phyloP scores from a whole-genome alignment of 23 tunicate genomes.

The Corella eumyota region DNA sequence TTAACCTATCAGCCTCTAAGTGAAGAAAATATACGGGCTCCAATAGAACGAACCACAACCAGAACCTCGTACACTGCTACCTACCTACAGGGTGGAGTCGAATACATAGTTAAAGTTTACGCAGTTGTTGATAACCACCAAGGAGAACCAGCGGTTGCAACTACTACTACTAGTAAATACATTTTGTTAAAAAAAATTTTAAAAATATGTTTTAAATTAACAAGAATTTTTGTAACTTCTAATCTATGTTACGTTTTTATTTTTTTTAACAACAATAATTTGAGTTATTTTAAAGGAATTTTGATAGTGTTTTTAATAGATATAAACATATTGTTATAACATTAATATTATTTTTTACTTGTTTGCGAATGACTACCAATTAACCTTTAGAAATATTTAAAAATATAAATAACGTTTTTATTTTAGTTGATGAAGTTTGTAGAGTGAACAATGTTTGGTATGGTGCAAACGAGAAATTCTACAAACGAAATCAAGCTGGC shows the following conservation, averaged over 20 bases:
- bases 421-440: constrained; percentile 60
- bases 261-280: no score
- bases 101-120: constrained; percentile 20
- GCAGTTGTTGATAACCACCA: constrained; percentile 8
- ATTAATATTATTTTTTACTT: no score
- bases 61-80: constrained; percentile 3
- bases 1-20: neutral
- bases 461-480: constrained; percentile 36
- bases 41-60: neutral
- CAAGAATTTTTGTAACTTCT: no score
- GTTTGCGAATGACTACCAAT: no score
- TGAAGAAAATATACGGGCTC: neutral
- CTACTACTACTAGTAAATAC: constrained; percentile 27
- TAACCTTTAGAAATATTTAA: neutral
- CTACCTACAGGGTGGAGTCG: constrained; percentile 17
- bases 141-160: constrained; percentile 21
- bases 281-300: no score
- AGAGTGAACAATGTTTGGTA: constrained; percentile 28
- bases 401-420: neutral
- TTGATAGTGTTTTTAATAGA: no score
- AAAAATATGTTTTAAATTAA: no score
- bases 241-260: no score
- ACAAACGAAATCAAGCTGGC: constrained; percentile 16
- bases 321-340: no score
- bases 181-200: neutral